Evolutionary conservation across 2,888 invertebrate species (phyloP), one percentile per base, ranked within the genome.

Genomic region (Buathra laborator): DNA sequence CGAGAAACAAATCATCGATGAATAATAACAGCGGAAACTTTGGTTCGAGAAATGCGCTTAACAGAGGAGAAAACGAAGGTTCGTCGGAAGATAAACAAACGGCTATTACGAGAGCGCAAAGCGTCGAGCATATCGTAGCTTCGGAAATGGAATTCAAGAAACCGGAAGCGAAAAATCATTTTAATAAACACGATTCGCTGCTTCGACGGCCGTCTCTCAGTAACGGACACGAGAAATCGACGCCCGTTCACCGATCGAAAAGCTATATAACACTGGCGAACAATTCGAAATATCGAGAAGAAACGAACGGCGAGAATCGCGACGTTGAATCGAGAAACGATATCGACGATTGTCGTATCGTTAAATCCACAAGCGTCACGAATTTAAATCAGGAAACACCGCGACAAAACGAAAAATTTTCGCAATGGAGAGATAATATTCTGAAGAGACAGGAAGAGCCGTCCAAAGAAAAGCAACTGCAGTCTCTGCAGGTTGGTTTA

Each of bases 391-490:
- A 89, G 6, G 90, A 90, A 0, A 66, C 74, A 6, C 68, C 87
- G 4, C 88, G 84, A 43, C 86, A 75, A 68, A 91, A 92, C 9
- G 92, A 92, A 44, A 92, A 92, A 48, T 93, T 92, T 76, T 91
- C 92, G 2, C 92, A 92, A 43, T 93, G 93, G 92, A 86, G 92
- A 70, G 92, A 93, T 1, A 92, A 91, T 53, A 90, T 91, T 70
- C 81, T 92, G 66, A 92, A 91, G 62, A 89, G 89, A n/a, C 92
- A 92, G 32, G 91, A 92, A 53, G 91, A 91, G 71, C 88, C 91
- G 19, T 89, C 90, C 51, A 89, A 90, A 79, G 93, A 93, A 76
- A 93, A 90, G 59, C 91, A 93, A 83, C 87, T 94, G 78, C 91
- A 93, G 82, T 93, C 93, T 68, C 86, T 93, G 10, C 87, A 88